Evolutionary conservation across 2,113 vertebrate genomes (phyloP).

Genomic region (Prionailurus viverrinus): DNA sequence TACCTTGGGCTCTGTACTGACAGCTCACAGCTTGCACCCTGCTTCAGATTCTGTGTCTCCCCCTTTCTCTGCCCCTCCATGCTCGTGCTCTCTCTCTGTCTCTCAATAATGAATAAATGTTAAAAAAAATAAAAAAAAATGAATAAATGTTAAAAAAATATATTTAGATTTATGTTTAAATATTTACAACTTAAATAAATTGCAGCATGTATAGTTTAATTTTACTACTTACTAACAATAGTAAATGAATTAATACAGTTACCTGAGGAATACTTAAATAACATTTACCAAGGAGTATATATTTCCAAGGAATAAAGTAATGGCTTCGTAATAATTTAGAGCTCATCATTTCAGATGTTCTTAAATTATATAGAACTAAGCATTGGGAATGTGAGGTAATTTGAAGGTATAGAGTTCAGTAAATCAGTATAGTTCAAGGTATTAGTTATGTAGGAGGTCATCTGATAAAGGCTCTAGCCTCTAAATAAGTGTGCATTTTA

Average conservation of each 20-base stretch:
- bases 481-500: not conserved
- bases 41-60: no score
- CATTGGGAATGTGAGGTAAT: not conserved
- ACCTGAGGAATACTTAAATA: not conserved
- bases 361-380: not conserved
- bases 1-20: no score
- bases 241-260: not conserved
- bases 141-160: not conserved
- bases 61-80: no score
- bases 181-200: not conserved
- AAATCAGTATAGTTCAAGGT: not conserved
- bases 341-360: not conserved
- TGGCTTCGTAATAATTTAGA: constrained; percentile 4
- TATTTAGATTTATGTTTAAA: not conserved
- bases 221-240: not conserved
- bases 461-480: not conserved
- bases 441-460: not conserved
- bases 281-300: not conserved
- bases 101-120: no score
- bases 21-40: no score
- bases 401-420: not conserved
- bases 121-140: no score
- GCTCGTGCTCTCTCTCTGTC: no score
- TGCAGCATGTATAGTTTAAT: not conserved
- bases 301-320: not conserved